Evolutionary conservation across 2,797 vertebrate species (phyloP), one percentile per base, ranked within the genome.

Genomic region (Tokudaia tokunoshimensis): DNA sequence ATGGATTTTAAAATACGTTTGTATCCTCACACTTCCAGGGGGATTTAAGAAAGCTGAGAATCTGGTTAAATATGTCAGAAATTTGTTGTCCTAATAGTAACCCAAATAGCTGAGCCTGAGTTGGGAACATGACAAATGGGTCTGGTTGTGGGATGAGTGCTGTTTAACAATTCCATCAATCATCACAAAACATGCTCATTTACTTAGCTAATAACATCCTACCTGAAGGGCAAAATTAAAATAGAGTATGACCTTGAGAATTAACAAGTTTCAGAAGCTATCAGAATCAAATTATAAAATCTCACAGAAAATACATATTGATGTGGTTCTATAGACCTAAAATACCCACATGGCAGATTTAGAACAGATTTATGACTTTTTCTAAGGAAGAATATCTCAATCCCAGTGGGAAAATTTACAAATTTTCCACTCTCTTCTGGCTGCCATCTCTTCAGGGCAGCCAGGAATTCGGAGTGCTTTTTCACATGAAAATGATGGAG

Each of bases 161-260:
- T 95, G 93, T 92, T 98, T 97, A 96, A 94, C 96, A 97, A 96
- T 98, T 97, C 93, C 97, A 98, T 98, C 98, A 97, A 97, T 98
- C 97, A 98, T 95, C 89, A 91, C 83, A 95, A 97, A 98, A 96
- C 93, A 96, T 93, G 92, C 97, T 98, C 97, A 97, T 98, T 98
- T 97, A 91, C 92, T 96, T 96, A 97, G 94, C 80, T 97, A 98
- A 97, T 98, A 98, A 96, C 92, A 97, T 94, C 94, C 94, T 87
- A 93, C 74, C 97, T 97, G 95, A 97, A 98, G 95, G 96, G 93
- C 93, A 92, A 93, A 97, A 97, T 94, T 94, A 94, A 97, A 98
- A 95, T 96, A 29, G 9, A 96, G 13, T 24, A 13, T 97, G 94
- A 97, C 98, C 97, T 97, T 98, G 97, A 97, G 74, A 97, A 97